Conservation (phyloP, 2,113 vertebrate species). For the Melanocharis versteri region DNA sequence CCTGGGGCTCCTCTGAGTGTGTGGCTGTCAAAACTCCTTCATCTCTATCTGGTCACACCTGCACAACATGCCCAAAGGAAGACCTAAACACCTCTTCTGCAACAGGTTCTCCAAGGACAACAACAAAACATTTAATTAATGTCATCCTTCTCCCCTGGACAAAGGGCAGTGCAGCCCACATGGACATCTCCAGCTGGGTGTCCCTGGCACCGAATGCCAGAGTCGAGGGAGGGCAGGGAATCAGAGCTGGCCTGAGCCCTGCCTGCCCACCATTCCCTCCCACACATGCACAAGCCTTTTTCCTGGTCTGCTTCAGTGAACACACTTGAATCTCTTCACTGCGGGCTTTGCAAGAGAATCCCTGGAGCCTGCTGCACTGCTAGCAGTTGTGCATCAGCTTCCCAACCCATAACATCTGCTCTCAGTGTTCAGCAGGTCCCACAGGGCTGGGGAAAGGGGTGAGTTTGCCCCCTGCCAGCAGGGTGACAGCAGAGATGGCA, state of each 20-base stretch:
- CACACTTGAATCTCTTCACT: not conserved
- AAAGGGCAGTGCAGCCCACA: not conserved
- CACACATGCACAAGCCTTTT: not conserved
- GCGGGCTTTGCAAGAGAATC: not conserved
- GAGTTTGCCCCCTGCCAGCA: not conserved
- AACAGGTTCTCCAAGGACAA: not conserved
- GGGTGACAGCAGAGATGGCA: not conserved
- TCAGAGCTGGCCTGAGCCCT: not conserved
- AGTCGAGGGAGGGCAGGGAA: not conserved
- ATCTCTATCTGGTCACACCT: not conserved
- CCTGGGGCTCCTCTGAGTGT: fast-evolving
- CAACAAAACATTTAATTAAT: not conserved
- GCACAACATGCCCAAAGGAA: not conserved
- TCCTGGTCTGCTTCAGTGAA: not conserved
- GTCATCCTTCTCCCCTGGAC: not conserved
- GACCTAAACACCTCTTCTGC: not conserved
- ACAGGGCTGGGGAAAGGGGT: not conserved
- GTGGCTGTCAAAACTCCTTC: not conserved
- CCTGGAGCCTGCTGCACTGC: not conserved
- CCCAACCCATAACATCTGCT: not conserved
- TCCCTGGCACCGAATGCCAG: not conserved
- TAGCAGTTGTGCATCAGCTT: not conserved
- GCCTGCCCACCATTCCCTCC: not conserved
- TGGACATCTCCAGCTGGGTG: not conserved
- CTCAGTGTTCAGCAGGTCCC: not conserved